Conservation (phyloP, 2,113 vertebrate genomes). For the Paedocypris sp. region DNA sequence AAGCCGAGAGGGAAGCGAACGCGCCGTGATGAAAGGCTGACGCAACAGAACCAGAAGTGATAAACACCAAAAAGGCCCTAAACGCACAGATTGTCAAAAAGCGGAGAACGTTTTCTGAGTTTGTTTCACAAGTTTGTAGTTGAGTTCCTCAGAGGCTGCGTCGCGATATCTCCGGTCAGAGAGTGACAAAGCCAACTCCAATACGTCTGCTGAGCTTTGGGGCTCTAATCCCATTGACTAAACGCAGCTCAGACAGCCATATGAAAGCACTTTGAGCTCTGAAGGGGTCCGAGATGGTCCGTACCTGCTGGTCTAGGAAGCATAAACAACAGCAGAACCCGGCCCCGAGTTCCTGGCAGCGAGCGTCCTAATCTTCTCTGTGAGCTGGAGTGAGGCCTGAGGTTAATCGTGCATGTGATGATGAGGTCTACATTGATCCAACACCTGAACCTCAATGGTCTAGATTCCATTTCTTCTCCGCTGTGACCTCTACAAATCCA, state of each 20-base stretch:
- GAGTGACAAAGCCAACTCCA: too few species aligned
- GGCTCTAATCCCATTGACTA: not conserved
- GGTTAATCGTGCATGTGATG: not conserved
- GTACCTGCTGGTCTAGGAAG: slow-evolving; percentile 6
- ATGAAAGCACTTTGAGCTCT: not conserved
- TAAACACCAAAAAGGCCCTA: not conserved
- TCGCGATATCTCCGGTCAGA: not conserved
- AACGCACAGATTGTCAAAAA: not conserved
- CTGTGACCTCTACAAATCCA: too few species aligned
- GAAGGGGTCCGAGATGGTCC: not conserved
- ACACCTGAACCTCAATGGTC: too few species aligned
- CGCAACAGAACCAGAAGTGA: slow-evolving; percentile 7
- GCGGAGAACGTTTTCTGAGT: too few species aligned
- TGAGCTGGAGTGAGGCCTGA: not conserved
- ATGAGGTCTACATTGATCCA: not conserved
- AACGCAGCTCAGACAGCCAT: slow-evolving; percentile 2
- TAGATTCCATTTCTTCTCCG: too few species aligned
- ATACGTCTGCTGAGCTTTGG: not conserved
- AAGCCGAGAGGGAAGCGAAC: slow-evolving; percentile 1
- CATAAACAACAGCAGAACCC: not conserved
- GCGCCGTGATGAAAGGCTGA: not conserved
- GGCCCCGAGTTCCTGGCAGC: not conserved
- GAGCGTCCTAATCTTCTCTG: not conserved
- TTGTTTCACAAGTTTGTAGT: not conserved
- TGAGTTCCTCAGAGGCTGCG: not conserved